Evolutionary conservation across 2,113 vertebrate species (phyloP).

Genomic region (Ovis aries): DNA sequence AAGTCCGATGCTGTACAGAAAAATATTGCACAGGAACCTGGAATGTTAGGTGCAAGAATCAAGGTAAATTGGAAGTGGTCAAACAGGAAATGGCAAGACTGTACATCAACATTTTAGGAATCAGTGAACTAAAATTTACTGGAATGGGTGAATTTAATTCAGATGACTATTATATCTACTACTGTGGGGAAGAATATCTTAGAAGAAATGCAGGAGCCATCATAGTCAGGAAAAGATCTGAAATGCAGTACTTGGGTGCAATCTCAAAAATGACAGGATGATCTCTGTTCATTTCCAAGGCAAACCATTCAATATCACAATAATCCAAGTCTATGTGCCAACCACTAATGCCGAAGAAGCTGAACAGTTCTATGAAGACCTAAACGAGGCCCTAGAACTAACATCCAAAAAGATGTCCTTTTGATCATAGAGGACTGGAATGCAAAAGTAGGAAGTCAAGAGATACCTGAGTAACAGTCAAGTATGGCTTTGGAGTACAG

Average conservation of each 20-base stretch:
- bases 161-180: background rate
- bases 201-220: background rate
- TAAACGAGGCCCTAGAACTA: background rate
- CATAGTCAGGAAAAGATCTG: background rate
- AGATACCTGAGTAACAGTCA: background rate
- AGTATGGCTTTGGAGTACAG: background rate
- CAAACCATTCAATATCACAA: background rate
- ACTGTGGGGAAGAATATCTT: background rate
- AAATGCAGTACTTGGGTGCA: background rate
- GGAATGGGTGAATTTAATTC: background rate
- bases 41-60: background rate
- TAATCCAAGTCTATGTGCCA: background rate
- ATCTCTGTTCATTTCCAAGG: background rate
- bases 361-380: background rate
- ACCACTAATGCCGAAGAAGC: accelerated
- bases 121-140: background rate
- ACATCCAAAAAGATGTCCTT: background rate
- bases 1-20: background rate
- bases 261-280: background rate
- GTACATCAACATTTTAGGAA: background rate
- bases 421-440: background rate
- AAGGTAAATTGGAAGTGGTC: background rate
- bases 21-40: background rate
- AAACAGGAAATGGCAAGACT: background rate
- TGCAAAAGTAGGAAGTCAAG: background rate